phyloP scores from a whole-genome alignment of 2,797 vertebrate genomes.

The Sternotherus odoratus region DNA sequence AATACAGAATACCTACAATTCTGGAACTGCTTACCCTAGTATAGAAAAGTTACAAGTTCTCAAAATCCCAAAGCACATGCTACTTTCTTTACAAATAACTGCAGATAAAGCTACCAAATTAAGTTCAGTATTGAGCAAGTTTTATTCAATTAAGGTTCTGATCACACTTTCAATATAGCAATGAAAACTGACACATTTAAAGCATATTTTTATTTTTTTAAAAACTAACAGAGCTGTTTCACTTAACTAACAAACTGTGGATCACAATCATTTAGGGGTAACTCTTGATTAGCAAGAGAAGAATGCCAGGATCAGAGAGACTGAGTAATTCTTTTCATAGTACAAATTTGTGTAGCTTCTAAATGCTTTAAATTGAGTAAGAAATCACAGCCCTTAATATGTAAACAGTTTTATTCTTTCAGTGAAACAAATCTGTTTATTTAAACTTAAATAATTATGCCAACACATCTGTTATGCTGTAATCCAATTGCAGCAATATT shows the following conservation, averaged over 20 bases:
- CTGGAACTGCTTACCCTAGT: not conserved
- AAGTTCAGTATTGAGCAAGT: not conserved
- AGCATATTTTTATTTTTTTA: not conserved
- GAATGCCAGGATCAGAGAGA: not conserved
- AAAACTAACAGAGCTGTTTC: not conserved
- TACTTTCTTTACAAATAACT: not conserved
- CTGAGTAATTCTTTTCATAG: not conserved
- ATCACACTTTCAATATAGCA: not conserved
- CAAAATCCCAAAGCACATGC: not conserved
- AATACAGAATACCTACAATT: not conserved
- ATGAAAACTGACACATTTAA: not conserved
- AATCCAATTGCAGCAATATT: too few species aligned
- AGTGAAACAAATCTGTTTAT: too few species aligned
- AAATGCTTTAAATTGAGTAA: not conserved
- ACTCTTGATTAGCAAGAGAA: not conserved
- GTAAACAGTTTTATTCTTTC: too few species aligned
- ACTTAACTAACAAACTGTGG: not conserved
- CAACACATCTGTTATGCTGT: too few species aligned
- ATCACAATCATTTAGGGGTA: not conserved
- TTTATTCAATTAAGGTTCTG: not conserved
- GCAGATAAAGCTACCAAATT: not conserved
- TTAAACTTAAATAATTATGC: too few species aligned
- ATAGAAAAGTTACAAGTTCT: not conserved
- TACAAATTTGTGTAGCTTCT: not conserved
- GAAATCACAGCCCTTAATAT: not conserved